Evolutionary conservation across 2,888 invertebrate genomes (phyloP).

Genomic region (Drosophila monieri): DNA sequence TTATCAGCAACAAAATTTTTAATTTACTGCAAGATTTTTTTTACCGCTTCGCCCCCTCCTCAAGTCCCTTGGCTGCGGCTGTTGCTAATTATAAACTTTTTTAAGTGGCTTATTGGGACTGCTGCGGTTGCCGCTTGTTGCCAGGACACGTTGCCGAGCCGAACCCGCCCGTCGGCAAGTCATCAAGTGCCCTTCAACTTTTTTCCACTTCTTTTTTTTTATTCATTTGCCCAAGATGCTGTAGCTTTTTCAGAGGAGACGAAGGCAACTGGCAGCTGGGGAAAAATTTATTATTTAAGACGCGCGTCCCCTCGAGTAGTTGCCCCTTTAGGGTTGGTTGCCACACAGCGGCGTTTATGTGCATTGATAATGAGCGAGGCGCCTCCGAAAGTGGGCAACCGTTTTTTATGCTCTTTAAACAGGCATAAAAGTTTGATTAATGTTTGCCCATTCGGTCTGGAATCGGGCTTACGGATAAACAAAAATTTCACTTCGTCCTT

Average conservation of each 20-base stretch:
- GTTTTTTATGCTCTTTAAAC: slow-evolving; percentile 60
- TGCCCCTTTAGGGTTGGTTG: slow-evolving; percentile 31
- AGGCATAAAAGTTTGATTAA: slow-evolving; percentile 66
- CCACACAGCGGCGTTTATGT: slow-evolving; percentile 48
- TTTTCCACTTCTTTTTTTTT: slow-evolving; percentile 4
- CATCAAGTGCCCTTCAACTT: slow-evolving; percentile 67
- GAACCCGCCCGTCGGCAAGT: slow-evolving; percentile 46
- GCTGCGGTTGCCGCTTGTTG: slow-evolving; percentile 49
- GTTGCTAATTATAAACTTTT: slow-evolving; percentile 78
- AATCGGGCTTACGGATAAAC: slow-evolving; percentile 2
- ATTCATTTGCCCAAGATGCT: slow-evolving; percentile 57
- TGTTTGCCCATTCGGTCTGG: slow-evolving; percentile 39
- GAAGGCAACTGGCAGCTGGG: background rate
- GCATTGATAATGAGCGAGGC: slow-evolving; percentile 64
- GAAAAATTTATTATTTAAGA: slow-evolving; percentile 65
- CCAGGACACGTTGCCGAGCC: slow-evolving; percentile 22
- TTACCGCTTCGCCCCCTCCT: slow-evolving; percentile 22
- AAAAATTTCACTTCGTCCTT: slow-evolving; percentile 27
- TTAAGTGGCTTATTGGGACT: slow-evolving; percentile 77
- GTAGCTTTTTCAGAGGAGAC: slow-evolving; percentile 44
- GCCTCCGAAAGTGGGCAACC: slow-evolving; percentile 55
- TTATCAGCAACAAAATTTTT: slow-evolving; percentile 50
- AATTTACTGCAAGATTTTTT: slow-evolving; percentile 48
- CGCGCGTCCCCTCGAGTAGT: slow-evolving; percentile 47
- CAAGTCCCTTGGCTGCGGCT: slow-evolving; percentile 42